Evolutionary conservation across 2,888 invertebrate genomes (phyloP).

Genomic region (Bembecia ichneumoniformis): DNA sequence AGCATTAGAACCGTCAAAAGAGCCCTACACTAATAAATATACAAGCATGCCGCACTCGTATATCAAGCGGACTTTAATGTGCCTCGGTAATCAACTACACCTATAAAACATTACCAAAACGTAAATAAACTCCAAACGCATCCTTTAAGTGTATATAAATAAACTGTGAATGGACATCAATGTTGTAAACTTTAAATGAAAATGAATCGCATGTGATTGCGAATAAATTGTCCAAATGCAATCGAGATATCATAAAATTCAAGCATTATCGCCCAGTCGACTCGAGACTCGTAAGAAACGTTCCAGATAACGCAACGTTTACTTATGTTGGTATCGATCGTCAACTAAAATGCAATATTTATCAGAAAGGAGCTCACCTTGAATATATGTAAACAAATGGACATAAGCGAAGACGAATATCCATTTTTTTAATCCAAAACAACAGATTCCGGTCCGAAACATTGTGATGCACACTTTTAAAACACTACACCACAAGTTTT

Average conservation of each 20-base stretch:
- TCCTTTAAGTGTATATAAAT: too few relatives aligned
- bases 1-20: slow-evolving; percentile 13
- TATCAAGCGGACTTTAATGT: slow-evolving; percentile 20
- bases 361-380: slow-evolving; percentile 62
- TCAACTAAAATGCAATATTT: slow-evolving; percentile 55
- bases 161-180: too few relatives aligned
- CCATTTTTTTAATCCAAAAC: slow-evolving; percentile 63
- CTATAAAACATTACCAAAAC: slow-evolving; percentile 29
- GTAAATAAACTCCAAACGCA: slow-evolving; percentile 21
- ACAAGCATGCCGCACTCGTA: slow-evolving; percentile 4
- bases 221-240: too few relatives aligned
- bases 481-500: slow-evolving; percentile 56
- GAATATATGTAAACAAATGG: slow-evolving; percentile 69
- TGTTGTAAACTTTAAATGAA: too few relatives aligned
- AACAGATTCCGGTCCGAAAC: slow-evolving; percentile 64
- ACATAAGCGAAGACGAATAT: slow-evolving; percentile 59
- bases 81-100: slow-evolving; percentile 24
- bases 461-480: slow-evolving; percentile 48
- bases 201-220: too few relatives aligned
- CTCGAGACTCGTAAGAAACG: not conserved
- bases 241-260: not conserved
- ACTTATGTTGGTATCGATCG: slow-evolving; percentile 25
- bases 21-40: slow-evolving; percentile 18
- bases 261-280: not conserved
- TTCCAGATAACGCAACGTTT: not conserved